phyloP scores from a whole-genome alignment of 2,888 invertebrate species.

The Mesorhabditis sp. region DNA sequence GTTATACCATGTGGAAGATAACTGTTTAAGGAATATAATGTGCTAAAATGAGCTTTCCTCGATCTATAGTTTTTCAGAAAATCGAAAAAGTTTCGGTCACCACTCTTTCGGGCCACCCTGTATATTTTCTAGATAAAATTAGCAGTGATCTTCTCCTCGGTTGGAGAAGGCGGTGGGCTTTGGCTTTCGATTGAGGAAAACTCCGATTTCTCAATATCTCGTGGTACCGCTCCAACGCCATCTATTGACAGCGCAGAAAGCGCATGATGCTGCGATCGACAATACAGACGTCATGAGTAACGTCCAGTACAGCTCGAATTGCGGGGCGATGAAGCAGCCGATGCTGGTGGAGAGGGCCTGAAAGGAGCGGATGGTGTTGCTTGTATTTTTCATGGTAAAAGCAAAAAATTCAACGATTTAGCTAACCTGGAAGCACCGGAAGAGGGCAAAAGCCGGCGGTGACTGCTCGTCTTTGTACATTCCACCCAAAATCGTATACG shows the following conservation, averaged over 20 bases:
- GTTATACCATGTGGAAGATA: no score
- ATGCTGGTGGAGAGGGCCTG: constrained; percentile 1
- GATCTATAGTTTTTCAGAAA: no score
- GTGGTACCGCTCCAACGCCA: not conserved
- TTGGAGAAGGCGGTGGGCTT: no score
- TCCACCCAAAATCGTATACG: not conserved
- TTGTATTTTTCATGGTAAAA: not conserved
- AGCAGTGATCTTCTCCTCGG: no score
- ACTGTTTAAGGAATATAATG: no score
- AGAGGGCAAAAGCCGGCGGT: constrained; percentile 5
- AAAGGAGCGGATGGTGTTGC: not conserved
- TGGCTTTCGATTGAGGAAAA: no score
- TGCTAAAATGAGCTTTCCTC: no score
- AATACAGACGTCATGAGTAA: not conserved
- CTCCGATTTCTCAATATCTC: no score
- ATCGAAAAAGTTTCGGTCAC: no score
- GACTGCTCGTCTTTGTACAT: not conserved
- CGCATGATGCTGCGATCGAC: not conserved
- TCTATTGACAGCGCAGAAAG: not conserved
- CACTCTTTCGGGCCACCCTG: no score
- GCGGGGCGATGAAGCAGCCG: constrained; percentile 2
- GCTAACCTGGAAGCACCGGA: not conserved
- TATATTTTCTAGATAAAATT: no score
- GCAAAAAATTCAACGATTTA: no score
- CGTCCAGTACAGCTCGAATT: constrained; percentile 1